Percentiles rank a stretch among this genome's conserved stretches.
Conservation (phyloP, 1,140 invertebrate species). For the Drosophila lowei region DNA sequence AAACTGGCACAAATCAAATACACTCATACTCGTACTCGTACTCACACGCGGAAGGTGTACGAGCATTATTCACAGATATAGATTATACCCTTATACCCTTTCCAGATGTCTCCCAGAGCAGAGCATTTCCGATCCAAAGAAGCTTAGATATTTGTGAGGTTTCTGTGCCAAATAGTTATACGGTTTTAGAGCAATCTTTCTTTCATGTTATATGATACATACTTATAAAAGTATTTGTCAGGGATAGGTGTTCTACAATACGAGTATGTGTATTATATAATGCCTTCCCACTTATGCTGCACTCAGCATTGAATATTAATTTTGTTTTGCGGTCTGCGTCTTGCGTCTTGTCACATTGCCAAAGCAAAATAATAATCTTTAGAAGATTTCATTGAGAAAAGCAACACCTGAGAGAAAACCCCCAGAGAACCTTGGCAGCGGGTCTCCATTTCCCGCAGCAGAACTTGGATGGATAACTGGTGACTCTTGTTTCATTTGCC, state of each 20-base stretch:
- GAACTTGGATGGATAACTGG: conserved; percentile 11
- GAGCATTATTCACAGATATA: conserved; percentile 17
- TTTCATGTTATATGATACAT: too few relatives aligned
- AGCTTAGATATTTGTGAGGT: too few relatives aligned
- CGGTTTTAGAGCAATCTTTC: neutral
- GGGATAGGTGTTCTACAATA: neutral
- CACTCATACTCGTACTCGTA: neutral
- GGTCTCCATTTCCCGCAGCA: conserved; percentile 48
- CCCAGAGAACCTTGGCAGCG: conserved; percentile 62
- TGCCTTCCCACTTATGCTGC: conserved; percentile 39
- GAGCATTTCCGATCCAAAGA: too few relatives aligned
- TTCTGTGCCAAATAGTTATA: too few relatives aligned
- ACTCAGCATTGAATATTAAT: conserved; percentile 73
- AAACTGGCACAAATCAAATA: conserved; percentile 59
- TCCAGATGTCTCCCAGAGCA: too few relatives aligned
- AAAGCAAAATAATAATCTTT: conserved; percentile 46
- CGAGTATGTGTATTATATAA: conserved; percentile 51
- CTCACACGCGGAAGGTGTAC: conserved; percentile 7
- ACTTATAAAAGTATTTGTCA: neutral
- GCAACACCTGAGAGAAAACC: conserved; percentile 29
- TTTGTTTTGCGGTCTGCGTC: conserved; percentile 55
- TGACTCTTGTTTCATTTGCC: conserved; percentile 34
- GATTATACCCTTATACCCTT: neutral
- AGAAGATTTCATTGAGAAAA: conserved; percentile 52
- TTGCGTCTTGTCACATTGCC: conserved; percentile 63